Percentiles rank a stretch among this genome's conserved stretches.
phyloP scores from a whole-genome alignment of 2,888 invertebrate species.

The Trissolcus japonicus region DNA sequence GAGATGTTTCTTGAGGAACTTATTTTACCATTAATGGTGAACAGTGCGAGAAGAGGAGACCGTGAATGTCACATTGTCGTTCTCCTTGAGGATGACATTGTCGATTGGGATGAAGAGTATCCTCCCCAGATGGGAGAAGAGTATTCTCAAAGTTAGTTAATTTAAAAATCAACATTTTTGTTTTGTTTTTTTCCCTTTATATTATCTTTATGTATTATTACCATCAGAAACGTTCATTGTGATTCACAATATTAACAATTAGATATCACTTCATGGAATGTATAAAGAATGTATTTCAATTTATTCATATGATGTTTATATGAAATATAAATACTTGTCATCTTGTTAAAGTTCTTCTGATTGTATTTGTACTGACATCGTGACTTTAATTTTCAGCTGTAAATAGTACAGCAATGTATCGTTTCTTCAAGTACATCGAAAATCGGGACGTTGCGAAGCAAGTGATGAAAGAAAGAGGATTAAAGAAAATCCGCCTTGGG shows the following conservation, averaged over 20 bases:
- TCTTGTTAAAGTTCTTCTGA: no score
- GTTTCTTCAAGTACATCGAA: constrained; percentile 99
- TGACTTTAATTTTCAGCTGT: constrained; percentile 81
- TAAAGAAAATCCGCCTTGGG: constrained; percentile 98
- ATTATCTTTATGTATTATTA: no score
- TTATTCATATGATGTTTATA: no score
- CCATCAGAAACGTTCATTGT: no score
- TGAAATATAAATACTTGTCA: no score
- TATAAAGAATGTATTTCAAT: no score
- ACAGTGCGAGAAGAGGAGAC: constrained; percentile 94
- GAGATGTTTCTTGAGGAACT: constrained; percentile 96
- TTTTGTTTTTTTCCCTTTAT: no score
- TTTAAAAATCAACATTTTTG: no score
- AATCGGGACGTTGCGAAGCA: constrained; percentile 99
- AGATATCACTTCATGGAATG: neutral
- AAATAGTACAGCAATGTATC: constrained; percentile 94
- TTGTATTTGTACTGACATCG: neutral
- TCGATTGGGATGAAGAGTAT: constrained; percentile 99
- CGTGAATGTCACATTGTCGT: constrained; percentile 98
- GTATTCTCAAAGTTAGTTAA: constrained; percentile 94
- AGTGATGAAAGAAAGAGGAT: constrained; percentile 97
- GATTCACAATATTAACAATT: no score
- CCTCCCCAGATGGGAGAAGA: constrained; percentile 99
- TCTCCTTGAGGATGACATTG: constrained; percentile 94
- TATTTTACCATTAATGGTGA: constrained; percentile 97